phyloP scores from a whole-genome alignment of 2,888 invertebrate genomes.

The Tiphia femorata region DNA sequence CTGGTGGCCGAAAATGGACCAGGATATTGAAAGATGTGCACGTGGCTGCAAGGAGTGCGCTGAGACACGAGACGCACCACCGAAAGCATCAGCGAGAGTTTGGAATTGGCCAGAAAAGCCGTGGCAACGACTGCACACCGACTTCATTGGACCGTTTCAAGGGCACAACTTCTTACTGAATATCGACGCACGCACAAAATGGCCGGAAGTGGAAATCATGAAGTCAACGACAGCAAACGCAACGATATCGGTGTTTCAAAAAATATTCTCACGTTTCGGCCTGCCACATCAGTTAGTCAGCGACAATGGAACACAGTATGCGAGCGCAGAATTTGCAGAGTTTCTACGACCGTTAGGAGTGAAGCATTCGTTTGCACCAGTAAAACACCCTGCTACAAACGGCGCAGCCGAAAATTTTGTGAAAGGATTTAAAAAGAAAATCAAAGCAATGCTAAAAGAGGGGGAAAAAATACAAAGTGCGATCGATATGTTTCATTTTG shows the following conservation, averaged over 20 bases:
- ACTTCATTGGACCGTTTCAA: conserved; percentile 29
- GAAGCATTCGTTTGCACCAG: conserved; percentile 15
- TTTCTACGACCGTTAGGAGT: conserved; percentile 12
- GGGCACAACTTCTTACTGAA: conserved; percentile 29
- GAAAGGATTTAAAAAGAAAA: conserved; percentile 19
- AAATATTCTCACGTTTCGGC: conserved; percentile 24
- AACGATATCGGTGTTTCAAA: conserved; percentile 18
- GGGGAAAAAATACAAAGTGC: conserved; percentile 9
- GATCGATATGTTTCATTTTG: conserved; percentile 10
- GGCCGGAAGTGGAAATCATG: conserved; percentile 24
- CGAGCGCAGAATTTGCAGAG: conserved; percentile 8
- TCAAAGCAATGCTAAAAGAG: conserved; percentile 7
- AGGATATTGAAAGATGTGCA: conserved; percentile 18
- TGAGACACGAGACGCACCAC: conserved; percentile 18
- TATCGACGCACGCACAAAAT: conserved; percentile 26
- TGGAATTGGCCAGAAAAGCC: conserved; percentile 30
- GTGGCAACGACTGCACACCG: conserved; percentile 27
- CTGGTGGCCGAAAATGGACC: conserved; percentile 40
- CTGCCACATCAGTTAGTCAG: conserved; percentile 23
- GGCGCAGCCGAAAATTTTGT: conserved; percentile 22
- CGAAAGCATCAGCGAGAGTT: conserved; percentile 10
- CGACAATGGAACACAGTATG: conserved; percentile 32
- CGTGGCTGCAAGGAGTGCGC: conserved; percentile 20
- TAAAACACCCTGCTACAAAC: conserved; percentile 18
- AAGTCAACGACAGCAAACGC: conserved; percentile 8